Conservation (phyloP, 2,113 vertebrate species). For the Myanophis thanlyinensis region DNA sequence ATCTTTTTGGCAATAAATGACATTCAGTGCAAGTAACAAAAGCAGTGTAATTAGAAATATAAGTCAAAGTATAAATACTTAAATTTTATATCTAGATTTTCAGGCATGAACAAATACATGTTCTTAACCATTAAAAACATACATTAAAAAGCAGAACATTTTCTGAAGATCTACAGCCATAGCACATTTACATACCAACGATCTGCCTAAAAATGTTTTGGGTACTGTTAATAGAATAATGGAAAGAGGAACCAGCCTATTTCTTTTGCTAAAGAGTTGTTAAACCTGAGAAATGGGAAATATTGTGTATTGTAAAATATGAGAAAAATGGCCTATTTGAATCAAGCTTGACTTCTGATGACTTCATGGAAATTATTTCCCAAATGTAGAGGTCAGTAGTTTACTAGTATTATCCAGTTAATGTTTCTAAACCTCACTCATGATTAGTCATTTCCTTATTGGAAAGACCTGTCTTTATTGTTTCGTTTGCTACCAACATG, state of each 20-base stretch:
- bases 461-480: neutral
- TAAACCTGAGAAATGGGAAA: neutral
- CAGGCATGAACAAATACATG: neutral
- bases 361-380: neutral
- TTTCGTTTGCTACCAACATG: neutral
- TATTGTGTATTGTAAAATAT: neutral
- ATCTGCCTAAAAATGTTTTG: neutral
- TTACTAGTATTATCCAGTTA: neutral
- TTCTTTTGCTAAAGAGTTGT: neutral
- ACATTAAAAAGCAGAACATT: neutral
- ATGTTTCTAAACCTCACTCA: neutral
- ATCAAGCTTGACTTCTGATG: neutral
- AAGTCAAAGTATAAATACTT: neutral
- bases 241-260: neutral
- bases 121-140: neutral
- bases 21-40: neutral
- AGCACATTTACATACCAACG: neutral
- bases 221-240: neutral
- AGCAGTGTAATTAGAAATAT: neutral
- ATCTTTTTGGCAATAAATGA: neutral
- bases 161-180: neutral
- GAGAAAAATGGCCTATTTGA: neutral
- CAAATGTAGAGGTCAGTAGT: neutral
- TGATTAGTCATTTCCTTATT: neutral
- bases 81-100: neutral